These are phyloP conservation scores for Silurus aristotelis DNA, from an alignment of 2,797 vertebrate species.

Conservation along the genomic window DNA sequence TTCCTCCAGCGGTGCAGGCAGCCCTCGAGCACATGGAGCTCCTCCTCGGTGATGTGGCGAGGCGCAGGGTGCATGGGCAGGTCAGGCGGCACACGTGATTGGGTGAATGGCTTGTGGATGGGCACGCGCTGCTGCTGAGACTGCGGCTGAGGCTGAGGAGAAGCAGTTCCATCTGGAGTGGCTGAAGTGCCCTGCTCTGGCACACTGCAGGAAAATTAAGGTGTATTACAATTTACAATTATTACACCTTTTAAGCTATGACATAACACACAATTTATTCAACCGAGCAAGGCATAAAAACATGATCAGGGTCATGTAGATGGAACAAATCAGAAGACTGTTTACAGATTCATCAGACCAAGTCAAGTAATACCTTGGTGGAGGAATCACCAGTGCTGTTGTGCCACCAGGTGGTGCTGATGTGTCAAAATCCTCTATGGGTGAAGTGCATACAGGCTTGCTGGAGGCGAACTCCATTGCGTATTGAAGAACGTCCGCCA, in stretches of 20 bases:
- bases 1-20: constrained; percentile 98
- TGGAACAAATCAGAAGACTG: background rate
- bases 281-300: background rate
- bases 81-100: constrained; percentile 91
- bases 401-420: constrained; percentile 81
- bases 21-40: constrained; percentile 90
- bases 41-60: constrained; percentile 92
- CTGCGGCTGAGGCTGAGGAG: constrained; percentile 53
- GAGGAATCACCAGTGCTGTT: constrained; percentile 74
- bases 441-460: constrained; percentile 94
- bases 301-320: background rate
- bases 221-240: background rate
- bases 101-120: constrained; percentile 96
- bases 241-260: background rate
- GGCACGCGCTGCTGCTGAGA: constrained; percentile 78
- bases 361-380: constrained; percentile 74
- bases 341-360: background rate
- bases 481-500: constrained; percentile 98
- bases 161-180: constrained; percentile 72
- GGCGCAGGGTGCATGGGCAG: constrained; percentile 98
- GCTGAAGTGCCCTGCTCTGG: constrained; percentile 78
- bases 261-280: background rate
- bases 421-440: constrained; percentile 89
- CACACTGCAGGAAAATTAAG: constrained; percentile 71
- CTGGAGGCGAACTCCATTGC: constrained; percentile 98